phyloP scores from a whole-genome alignment of 2,888 invertebrate genomes.

The Idaea aversata region DNA sequence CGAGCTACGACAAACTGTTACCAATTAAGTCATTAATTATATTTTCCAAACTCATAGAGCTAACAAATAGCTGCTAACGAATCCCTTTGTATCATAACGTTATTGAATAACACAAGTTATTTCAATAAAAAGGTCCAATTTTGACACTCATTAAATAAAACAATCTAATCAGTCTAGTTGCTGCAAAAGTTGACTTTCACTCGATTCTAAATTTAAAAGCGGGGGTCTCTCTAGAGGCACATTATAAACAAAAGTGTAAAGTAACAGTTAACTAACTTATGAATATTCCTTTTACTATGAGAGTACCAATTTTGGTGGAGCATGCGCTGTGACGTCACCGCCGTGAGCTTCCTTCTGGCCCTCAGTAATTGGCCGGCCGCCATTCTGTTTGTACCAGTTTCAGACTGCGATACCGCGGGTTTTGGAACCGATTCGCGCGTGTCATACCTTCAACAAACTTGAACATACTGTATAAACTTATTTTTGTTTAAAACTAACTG shows the following conservation, averaged over 20 bases:
- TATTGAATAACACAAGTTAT: not conserved
- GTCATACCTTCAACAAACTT: not conserved
- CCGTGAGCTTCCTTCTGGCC: conserved; percentile 56
- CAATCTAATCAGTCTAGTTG: conserved; percentile 15
- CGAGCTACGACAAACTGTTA: no score
- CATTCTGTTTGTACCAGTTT: conserved; percentile 43
- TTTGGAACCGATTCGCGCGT: conserved; percentile 33
- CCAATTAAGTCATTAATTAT: no score
- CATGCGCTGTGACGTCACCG: conserved; percentile 59
- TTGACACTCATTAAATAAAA: conserved; percentile 15
- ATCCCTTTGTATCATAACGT: not conserved
- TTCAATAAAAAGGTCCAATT: conserved; percentile 9
- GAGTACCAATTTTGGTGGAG: conserved; percentile 62
- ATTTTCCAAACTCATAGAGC: not conserved
- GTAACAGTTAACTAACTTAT: conserved; percentile 51
- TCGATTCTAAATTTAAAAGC: conserved; percentile 41
- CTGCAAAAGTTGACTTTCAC: conserved; percentile 32
- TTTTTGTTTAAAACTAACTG: not conserved
- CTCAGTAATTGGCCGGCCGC: conserved; percentile 72
- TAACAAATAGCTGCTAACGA: not conserved
- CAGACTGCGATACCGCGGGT: conserved; percentile 28
- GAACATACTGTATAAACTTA: not conserved
- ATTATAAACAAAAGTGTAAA: conserved; percentile 70
- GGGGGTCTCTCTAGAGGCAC: conserved; percentile 41
- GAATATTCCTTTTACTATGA: conserved; percentile 63